Evolutionary conservation across 2,797 vertebrate species (phyloP).

Genomic region (Notamacropus eugenii): DNA sequence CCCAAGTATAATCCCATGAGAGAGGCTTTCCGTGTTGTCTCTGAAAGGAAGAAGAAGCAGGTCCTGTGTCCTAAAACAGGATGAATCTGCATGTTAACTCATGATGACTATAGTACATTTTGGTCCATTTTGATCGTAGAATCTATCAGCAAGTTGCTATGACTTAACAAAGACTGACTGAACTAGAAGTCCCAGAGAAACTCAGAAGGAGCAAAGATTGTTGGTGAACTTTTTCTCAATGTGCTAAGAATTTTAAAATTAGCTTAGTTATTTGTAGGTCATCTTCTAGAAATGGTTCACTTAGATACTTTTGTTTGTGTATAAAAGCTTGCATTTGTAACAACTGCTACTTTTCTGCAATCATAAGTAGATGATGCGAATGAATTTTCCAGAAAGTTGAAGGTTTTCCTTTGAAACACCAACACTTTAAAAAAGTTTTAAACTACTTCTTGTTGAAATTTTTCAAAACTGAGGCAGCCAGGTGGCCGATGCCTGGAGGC

Average conservation of each 20-base stretch:
- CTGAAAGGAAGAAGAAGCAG: not conserved
- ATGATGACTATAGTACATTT: not conserved
- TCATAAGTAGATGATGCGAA: not conserved
- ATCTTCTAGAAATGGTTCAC: not conserved
- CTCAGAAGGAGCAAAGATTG: not conserved
- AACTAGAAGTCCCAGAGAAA: not conserved
- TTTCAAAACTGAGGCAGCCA: no score
- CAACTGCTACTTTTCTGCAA: not conserved
- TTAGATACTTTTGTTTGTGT: not conserved
- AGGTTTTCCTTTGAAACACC: not conserved
- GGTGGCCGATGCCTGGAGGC: no score
- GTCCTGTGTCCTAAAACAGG: not conserved
- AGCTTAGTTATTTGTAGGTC: not conserved
- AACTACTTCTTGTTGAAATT: not conserved
- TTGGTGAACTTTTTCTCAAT: not conserved
- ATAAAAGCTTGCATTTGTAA: not conserved
- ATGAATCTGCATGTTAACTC: not conserved
- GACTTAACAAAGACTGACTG: not conserved
- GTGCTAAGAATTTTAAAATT: not conserved
- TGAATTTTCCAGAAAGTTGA: not conserved
- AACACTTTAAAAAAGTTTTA: not conserved
- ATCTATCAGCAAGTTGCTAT: not conserved
- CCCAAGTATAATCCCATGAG: not conserved
- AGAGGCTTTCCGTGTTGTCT: not conserved
- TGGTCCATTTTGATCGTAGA: not conserved